Conservation (phyloP, 1,140 invertebrate species). For the Wiebesia pumilae region DNA sequence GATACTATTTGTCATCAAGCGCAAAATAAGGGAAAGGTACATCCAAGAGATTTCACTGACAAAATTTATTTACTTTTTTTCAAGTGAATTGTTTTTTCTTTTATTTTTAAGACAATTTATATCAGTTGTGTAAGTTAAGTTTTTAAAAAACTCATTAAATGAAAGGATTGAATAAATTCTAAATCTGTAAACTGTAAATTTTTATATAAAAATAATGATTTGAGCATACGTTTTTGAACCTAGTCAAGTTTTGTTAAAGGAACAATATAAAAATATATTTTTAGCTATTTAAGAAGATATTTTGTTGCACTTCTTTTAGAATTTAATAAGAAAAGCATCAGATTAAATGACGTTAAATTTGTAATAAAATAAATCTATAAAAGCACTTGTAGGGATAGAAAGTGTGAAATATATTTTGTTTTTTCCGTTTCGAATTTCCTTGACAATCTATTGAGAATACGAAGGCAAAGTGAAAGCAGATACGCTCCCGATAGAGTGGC, state of each 20-base stretch:
- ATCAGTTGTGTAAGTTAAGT: background rate
- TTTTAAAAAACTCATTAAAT: no score
- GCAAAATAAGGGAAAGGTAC: background rate
- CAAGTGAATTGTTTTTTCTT: background rate
- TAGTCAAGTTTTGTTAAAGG: no score
- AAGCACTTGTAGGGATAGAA: background rate
- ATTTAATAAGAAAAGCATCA: background rate
- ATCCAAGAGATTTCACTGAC: background rate
- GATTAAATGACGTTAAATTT: background rate
- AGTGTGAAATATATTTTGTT: background rate
- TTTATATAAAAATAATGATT: no score
- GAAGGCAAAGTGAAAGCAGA: slow-evolving; percentile 12
- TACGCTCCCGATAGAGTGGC: background rate
- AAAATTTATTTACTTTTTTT: background rate
- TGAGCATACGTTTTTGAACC: no score
- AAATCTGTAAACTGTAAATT: no score
- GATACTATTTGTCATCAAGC: slow-evolving; percentile 17
- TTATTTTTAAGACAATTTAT: background rate
- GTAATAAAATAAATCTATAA: background rate
- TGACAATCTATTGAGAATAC: background rate
- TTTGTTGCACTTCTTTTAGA: no score
- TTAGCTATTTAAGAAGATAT: no score
- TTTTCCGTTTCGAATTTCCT: slow-evolving; percentile 5
- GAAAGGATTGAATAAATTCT: no score
- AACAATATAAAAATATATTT: no score